Percentiles rank a stretch among this genome's conserved stretches.
phyloP scores from a whole-genome alignment of 2,113 vertebrate species.

The Percina caprodes region DNA sequence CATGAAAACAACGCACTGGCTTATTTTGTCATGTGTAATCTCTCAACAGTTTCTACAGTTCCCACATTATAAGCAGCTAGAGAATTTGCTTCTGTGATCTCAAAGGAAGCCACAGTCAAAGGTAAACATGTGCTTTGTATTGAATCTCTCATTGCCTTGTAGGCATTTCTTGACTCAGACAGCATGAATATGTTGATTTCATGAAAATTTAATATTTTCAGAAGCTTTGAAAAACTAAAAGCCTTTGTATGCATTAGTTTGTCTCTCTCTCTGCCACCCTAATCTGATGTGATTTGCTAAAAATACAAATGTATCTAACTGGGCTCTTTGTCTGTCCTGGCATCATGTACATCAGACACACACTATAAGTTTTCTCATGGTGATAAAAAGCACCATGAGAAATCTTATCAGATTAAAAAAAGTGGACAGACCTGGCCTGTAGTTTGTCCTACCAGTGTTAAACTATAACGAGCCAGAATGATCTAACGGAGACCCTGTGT shows the following conservation, averaged over 20 bases:
- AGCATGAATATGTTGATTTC: neutral
- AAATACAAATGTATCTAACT: conserved; percentile 15
- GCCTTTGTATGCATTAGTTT: neutral
- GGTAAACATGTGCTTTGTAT: neutral
- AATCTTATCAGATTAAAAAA: conserved; percentile 37
- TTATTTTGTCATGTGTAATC: neutral
- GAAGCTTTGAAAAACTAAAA: conserved; percentile 12
- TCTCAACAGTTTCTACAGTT: neutral
- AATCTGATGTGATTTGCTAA: conserved; percentile 16
- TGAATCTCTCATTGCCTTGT: neutral
- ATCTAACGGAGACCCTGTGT: conserved; percentile 35
- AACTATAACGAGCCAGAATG: conserved; percentile 49
- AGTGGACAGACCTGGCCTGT: conserved; percentile 22
- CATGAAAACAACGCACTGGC: neutral
- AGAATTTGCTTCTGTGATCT: conserved; percentile 16
- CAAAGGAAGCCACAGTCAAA: conserved; percentile 1
- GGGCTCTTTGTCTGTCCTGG: conserved; percentile 1
- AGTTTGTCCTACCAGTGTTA: conserved; percentile 43
- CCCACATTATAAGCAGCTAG: neutral
- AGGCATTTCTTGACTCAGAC: conserved; percentile 9
- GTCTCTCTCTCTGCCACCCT: neutral
- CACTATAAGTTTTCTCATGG: conserved; percentile 24
- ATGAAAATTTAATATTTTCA: conserved; percentile 1
- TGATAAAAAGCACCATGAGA: conserved; percentile 7
- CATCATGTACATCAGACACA: conserved; percentile 19